Conservation (phyloP, 2,113 vertebrate species). For the Pelecanoides urinatrix region DNA sequence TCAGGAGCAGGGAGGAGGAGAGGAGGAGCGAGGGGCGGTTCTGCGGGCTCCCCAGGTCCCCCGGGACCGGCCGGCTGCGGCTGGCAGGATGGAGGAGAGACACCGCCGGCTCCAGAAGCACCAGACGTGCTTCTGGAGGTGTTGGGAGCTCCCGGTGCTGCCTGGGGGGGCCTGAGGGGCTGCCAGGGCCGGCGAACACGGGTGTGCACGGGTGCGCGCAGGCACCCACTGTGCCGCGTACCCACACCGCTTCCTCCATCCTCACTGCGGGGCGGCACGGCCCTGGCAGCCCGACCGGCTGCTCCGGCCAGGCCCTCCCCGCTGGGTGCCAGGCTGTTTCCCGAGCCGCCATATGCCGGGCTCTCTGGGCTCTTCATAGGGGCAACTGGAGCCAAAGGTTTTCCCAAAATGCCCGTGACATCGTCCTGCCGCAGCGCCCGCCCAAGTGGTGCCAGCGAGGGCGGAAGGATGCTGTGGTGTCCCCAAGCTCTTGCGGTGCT, state of each 20-base stretch:
- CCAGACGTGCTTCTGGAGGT: too few relatives aligned
- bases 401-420: not conserved
- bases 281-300: not conserved
- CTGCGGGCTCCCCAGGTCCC: not conserved
- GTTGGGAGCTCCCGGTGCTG: not conserved
- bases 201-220: fast-evolving
- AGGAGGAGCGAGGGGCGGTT: conserved; percentile 28
- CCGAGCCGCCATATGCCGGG: not conserved
- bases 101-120: not conserved
- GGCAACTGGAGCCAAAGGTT: not conserved
- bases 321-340: conserved; percentile 33
- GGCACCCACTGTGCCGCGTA: fast-evolving
- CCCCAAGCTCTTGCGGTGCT: fast-evolving
- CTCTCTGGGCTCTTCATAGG: not conserved
- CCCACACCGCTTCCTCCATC: not conserved
- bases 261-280: not conserved
- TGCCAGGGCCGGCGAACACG: fast-evolving
- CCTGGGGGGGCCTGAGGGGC: not conserved
- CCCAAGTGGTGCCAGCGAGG: not conserved
- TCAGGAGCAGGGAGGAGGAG: conserved; percentile 15
- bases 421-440: fast-evolving
- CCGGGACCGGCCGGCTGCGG: not conserved
- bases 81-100: conserved; percentile 47
- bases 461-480: not conserved
- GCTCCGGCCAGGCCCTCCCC: conserved; percentile 3